A percentile compares a stretch with the other conserved stretches of the same genome.
These are phyloP conservation scores for Archocentrus centrarchus DNA, from an alignment of 2,113 vertebrate genomes.

Conservation along the genomic window DNA sequence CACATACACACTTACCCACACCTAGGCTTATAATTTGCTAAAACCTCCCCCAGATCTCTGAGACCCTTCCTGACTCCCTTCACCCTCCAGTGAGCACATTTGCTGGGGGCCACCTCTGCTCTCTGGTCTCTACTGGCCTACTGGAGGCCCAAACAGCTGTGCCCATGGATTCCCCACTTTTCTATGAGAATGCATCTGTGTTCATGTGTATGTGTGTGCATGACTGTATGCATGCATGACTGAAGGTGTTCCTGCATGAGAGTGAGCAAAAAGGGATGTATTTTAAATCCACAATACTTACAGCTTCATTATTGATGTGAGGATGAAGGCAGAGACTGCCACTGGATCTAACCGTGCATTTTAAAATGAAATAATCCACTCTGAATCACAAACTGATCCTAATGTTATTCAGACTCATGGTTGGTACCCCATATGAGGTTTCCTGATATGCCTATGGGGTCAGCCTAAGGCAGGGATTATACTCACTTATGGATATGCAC, in stretches of 20 bases:
- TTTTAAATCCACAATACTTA: neutral
- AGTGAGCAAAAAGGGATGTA: neutral
- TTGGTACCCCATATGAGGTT: neutral
- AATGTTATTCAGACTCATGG: neutral
- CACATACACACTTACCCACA: conserved; percentile 11
- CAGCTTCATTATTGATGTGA: neutral
- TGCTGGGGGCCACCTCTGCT: conserved; percentile 38
- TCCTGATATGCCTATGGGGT: neutral
- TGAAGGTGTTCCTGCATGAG: neutral
- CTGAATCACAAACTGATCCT: neutral
- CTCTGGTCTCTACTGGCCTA: conserved; percentile 41
- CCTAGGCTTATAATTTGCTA: conserved; percentile 56
- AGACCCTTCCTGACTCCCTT: conserved; percentile 56
- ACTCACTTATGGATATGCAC: neutral
- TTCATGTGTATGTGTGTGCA: neutral
- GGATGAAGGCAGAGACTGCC: neutral
- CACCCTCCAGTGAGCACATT: conserved; percentile 65
- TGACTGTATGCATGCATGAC: conserved; percentile 6
- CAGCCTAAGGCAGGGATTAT: neutral
- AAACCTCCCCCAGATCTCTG: conserved; percentile 49
- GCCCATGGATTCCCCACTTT: conserved; percentile 23
- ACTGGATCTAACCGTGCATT: neutral
- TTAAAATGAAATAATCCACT: neutral
- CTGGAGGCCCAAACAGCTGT: conserved; percentile 67
- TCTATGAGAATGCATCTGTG: conserved; percentile 1